phyloP scores from a whole-genome alignment of 64 coral and sea anemone genomes.

The Pachyseris speciosa region DNA sequence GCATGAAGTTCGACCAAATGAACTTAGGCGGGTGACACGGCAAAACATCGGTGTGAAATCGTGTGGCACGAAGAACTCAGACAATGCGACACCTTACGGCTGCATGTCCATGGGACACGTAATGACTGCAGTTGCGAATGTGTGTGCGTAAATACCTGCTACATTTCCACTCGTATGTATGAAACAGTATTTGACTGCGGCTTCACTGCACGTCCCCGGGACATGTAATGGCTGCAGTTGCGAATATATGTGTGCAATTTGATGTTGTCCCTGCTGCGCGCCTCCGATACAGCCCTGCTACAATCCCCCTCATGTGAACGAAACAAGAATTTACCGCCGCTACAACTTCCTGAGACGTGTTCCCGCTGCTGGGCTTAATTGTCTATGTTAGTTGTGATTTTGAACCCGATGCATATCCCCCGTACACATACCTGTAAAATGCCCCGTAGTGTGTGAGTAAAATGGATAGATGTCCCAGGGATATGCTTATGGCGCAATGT shows the following conservation, averaged over 20 bases:
- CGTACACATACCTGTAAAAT: constrained; percentile 27
- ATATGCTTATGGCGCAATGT: constrained; percentile 39
- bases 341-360: constrained; percentile 45
- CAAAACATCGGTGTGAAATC: not conserved
- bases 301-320: constrained; percentile 53
- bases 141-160: constrained; percentile 33
- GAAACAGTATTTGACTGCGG: constrained; percentile 20
- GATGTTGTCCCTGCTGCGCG: constrained; percentile 11
- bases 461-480: constrained; percentile 48
- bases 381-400: constrained; percentile 57
- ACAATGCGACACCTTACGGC: constrained; percentile 18
- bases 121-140: constrained; percentile 6
- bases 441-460: constrained; percentile 33
- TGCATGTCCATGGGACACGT: not conserved
- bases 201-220: constrained; percentile 16
- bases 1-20: constrained; percentile 44
- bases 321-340: constrained; percentile 43
- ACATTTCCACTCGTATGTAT: constrained; percentile 6
- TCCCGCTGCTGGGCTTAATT: constrained; percentile 30
- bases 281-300: constrained; percentile 27
- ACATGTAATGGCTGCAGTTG: constrained; percentile 26
- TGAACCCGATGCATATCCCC: not conserved
- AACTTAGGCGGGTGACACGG: not conserved
- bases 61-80: constrained; percentile 1
- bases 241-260: constrained; percentile 16